These are phyloP conservation scores for Drosophila arawakana DNA, from an alignment of 1,140 invertebrate genomes.

Conservation along the genomic window DNA sequence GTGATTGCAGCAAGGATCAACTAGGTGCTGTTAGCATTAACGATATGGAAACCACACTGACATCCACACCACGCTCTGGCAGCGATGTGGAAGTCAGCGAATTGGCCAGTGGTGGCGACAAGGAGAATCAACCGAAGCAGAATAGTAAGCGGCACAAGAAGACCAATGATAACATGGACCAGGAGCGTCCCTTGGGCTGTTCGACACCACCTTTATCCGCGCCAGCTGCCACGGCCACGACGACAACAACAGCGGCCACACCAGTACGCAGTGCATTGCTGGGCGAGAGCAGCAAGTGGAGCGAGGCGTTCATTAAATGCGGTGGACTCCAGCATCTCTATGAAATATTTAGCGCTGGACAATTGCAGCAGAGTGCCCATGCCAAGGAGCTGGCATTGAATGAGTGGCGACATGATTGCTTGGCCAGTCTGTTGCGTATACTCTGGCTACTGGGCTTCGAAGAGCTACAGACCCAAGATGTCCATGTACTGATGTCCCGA, in stretches of 20 bases:
- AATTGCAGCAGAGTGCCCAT: constrained; percentile 87
- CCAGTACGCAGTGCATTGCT: constrained; percentile 25
- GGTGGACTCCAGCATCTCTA: constrained; percentile 95
- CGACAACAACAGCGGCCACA: constrained; percentile 12
- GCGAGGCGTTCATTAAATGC: constrained; percentile 92
- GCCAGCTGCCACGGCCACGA: constrained; percentile 31
- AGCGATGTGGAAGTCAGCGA: constrained; percentile 63
- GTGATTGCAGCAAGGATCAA: constrained; percentile 51
- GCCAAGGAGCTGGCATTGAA: constrained; percentile 87
- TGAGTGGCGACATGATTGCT: constrained; percentile 97
- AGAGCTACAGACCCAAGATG: constrained; percentile 86
- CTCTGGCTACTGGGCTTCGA: constrained; percentile 94
- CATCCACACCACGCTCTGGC: constrained; percentile 43
- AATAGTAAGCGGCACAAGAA: constrained; percentile 73
- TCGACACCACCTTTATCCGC: constrained; percentile 56
- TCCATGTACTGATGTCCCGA: constrained; percentile 87
- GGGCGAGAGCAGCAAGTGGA: constrained; percentile 86
- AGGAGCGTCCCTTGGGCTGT: constrained; percentile 58
- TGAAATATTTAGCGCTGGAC: constrained; percentile 95
- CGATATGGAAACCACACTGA: constrained; percentile 46
- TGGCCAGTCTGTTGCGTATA: constrained; percentile 91
- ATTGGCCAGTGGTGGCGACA: constrained; percentile 61
- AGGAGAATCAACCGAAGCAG: constrained; percentile 75
- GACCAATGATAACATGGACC: constrained; percentile 51
- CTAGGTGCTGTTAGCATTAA: neutral